A percentile compares a stretch with the other conserved stretches of the same genome.
These are phyloP conservation scores for Neolamprologus fasciatus DNA, from an alignment of 2,113 vertebrate genomes.

Conservation along the genomic window DNA sequence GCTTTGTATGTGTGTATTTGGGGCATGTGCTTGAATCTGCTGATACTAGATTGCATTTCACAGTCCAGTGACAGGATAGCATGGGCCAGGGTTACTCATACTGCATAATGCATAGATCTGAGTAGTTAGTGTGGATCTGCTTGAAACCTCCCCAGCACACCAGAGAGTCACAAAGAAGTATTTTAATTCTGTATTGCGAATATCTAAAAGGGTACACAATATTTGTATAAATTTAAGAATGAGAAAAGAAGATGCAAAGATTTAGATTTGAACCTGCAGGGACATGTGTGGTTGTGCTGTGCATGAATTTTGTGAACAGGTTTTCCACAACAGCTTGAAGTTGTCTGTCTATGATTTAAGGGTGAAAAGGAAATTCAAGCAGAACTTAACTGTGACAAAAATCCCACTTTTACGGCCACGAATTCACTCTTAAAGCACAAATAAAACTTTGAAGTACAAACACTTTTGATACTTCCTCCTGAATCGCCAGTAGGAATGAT, in stretches of 20 bases:
- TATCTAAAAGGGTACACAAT: neutral
- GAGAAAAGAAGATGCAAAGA: neutral
- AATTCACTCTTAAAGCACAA: neutral
- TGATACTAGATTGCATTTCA: constrained; percentile 41
- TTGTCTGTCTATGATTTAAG: neutral
- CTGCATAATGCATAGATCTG: constrained; percentile 60
- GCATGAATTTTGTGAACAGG: neutral
- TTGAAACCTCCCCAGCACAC: neutral
- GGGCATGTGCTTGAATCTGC: neutral
- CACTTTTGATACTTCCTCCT: neutral
- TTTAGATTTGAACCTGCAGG: neutral
- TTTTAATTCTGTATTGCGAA: neutral
- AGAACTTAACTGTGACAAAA: neutral
- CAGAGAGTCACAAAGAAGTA: neutral
- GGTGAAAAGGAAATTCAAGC: neutral
- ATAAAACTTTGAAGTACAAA: neutral
- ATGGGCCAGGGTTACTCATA: constrained; percentile 32
- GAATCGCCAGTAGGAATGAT: neutral
- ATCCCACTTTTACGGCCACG: neutral
- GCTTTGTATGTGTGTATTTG: neutral
- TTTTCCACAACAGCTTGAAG: neutral
- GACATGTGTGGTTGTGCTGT: neutral
- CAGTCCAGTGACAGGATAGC: constrained; percentile 26
- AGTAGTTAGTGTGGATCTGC: neutral
- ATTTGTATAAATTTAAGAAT: neutral